phyloP scores from a whole-genome alignment of 2,113 vertebrate species.

The Sminthopsis crassicaudata region DNA sequence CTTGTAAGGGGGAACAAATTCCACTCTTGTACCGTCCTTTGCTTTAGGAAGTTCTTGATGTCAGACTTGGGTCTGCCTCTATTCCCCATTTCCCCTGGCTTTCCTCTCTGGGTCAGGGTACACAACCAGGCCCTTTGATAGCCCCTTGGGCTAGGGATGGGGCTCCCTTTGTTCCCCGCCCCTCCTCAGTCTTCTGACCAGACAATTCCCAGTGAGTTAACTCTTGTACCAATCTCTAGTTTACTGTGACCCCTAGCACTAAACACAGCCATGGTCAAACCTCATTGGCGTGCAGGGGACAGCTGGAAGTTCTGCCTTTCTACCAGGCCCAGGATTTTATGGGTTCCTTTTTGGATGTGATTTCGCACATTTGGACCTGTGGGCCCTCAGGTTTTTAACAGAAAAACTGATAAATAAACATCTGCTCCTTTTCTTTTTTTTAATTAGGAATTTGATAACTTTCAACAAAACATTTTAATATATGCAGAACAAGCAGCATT shows the following conservation, averaged over 20 bases:
- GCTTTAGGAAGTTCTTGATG: not conserved
- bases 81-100: not conserved
- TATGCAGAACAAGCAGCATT: not conserved
- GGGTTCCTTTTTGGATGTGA: not conserved
- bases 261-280: not conserved
- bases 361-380: not conserved
- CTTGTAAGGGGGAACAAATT: not conserved
- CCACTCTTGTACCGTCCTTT: not conserved
- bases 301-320: not conserved
- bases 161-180: too few species aligned
- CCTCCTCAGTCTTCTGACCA: not conserved
- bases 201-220: not conserved
- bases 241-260: not conserved
- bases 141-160: not conserved
- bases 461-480: not conserved
- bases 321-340: too few species aligned
- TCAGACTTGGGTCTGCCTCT: not conserved
- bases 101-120: not conserved
- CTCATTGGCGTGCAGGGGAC: not conserved
- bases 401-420: not conserved
- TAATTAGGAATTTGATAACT: not conserved
- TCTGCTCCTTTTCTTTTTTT: not conserved
- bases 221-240: too few species aligned
- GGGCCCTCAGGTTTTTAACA: not conserved
- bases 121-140: too few species aligned